Evolutionary conservation across 2,888 invertebrate species (phyloP), one percentile per base, ranked within the genome.

Genomic region (Papilio elwesi): DNA sequence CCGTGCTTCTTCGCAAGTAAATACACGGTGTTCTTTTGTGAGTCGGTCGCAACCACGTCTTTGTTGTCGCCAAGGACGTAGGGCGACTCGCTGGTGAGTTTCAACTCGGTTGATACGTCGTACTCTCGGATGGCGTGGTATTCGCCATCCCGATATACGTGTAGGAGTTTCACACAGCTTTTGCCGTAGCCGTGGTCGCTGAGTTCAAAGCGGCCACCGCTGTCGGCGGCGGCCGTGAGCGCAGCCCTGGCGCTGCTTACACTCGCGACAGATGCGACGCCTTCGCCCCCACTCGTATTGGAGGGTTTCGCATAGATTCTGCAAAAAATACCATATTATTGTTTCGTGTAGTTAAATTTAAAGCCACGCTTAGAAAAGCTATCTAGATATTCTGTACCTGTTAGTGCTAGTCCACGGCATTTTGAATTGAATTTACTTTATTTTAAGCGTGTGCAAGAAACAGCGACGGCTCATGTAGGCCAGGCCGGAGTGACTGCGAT

Each of bases 21-120:
- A 83, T 97, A 97, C 52, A 97, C 96, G 0, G 97, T 97, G 83
- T 97, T 97, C 89, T 97, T 97, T 85, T 97, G 97, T 0, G 97
- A 96, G 83, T 97, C 97, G 0, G 97, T 97, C 12, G 97, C 97
- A 16, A 97, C 96, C 74, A 97, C 96, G 82, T 97, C 96, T 68
- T 95, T 95, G 83, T 97, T 97, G 87, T 97, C 96, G n/a, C 96
- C 96, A 76, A 94, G 83, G 0, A 96, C 88, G 86, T 97, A 97
- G 77, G 97, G 97, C 77, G 95, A 95, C 82, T 96, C 95, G 5
- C 95, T 95, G 74, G 95, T 94, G 70, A 97, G 89, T 78, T 96
- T 96, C 64, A 97, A 90, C 78, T 96, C 96, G 0, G 96, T 97
- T 80, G 95, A 90, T 70, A 93, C 96, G 89, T 97, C 97, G 81